Base-by-base conservation (phyloP, 2,888 invertebrate genomes). In the Nemoura dubitans region DNA sequence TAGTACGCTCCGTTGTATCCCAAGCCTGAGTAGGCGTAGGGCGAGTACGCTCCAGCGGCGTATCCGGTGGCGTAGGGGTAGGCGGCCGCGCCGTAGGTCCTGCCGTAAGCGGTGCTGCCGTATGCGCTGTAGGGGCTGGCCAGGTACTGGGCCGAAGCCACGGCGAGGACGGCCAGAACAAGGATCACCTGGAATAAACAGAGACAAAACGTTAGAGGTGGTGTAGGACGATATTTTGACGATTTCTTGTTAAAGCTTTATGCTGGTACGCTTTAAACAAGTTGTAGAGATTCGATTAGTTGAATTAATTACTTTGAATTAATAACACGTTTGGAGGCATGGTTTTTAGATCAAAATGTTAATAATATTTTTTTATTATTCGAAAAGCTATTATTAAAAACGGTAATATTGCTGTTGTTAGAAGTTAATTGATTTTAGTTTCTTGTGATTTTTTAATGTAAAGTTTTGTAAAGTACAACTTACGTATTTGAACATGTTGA, bases 401-500 rank as follows among this genome's bases (percentile, higher is more conserved):
- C n/a, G n/a, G n/a, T n/a, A n/a, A n/a, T n/a, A n/a, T n/a, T n/a
- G n/a, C n/a, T n/a, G n/a, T n/a, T n/a, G n/a, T n/a, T n/a, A n/a
- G n/a, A n/a, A n/a, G n/a, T n/a, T n/a, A n/a, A n/a, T n/a, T n/a
- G n/a, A n/a, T n/a, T n/a, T n/a, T n/a, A n/a, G n/a, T n/a, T n/a
- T n/a, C n/a, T n/a, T n/a, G n/a, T n/a, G n/a, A n/a, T n/a, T n/a
- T n/a, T n/a, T n/a, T n/a, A n/a, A n/a, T n/a, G n/a, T n/a, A n/a
- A n/a, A n/a, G n/a, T n/a, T n/a, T 59, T 59, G 3, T 7, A 59
- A 16, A 59, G 10, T 59, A 14, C 16, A 10, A 84, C 84, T 84
- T 84, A 84, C 84, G 29, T 43, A 76, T 29, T 84, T 84, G 84
- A 84, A 84, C 84, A 84, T 84, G 84, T 25, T 84, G 84, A 76